Conservation (phyloP, 2,888 invertebrate genomes). For the Alentia gelatinosa region DNA sequence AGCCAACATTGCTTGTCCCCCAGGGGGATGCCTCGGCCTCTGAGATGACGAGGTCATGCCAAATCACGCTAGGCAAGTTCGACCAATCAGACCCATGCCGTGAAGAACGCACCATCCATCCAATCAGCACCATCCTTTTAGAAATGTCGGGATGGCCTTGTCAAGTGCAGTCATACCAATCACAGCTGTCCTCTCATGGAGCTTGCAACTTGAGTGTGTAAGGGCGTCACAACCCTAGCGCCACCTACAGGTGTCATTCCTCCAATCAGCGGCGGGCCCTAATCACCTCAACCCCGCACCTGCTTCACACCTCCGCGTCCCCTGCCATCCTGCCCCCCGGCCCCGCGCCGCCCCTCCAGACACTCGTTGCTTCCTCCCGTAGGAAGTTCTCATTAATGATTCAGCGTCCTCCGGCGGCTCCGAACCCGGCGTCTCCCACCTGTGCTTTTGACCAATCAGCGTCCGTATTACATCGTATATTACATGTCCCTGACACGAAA, state of each 20-base stretch:
- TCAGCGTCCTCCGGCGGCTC: not conserved
- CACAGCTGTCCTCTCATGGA: not conserved
- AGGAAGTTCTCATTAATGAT: conserved; percentile 30
- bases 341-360: not conserved
- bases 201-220: not conserved
- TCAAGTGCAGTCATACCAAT: not conserved
- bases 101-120: not conserved
- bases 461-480: not conserved
- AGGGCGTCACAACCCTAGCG: not conserved
- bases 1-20: no score
- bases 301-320: not conserved
- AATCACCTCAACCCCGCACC: not conserved
- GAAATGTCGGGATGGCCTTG: not conserved
- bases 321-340: not conserved
- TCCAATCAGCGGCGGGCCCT: not conserved
- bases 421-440: not conserved
- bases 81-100: no score
- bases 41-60: no score
- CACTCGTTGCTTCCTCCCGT: not conserved
- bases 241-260: conserved; percentile 36
- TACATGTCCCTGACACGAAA: no score
- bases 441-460: conserved; percentile 7
- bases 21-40: no score
- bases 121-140: not conserved
- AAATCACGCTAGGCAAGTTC: no score